Evolutionary conservation across 2,888 invertebrate species (phyloP), one percentile per base, ranked within the genome.

Genomic region (Harpalus rubripes): DNA sequence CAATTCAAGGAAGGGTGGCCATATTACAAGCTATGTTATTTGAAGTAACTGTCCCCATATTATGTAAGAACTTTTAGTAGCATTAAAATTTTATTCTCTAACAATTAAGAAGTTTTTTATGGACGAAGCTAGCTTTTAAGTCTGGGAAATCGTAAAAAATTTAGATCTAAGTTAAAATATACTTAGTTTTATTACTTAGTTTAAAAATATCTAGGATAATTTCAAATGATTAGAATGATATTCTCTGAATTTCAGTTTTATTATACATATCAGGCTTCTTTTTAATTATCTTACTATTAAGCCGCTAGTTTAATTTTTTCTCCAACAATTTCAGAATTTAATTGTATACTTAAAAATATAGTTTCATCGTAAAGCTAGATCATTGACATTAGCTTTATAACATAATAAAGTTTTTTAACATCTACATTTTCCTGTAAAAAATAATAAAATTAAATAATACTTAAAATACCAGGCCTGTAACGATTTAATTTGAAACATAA

Each of bases 161-260:
- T 78, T 58, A 78, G 78, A 78, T 78, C 58, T 58, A 12, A 78
- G 26, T 56, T 78, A 78, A 78, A 78, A 78, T 58, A 78, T 78
- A 68, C 68, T 72, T 59, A 41, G 52, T 80, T 81, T 81, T 81
- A 81, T 72, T 44, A 8, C 81, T 61, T 16, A 32, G 58, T 56
- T 81, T 81, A 81, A 81, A 81, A 81, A 81, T 81, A 81, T 81
- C 81, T 81, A 65, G 81, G 58, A 81, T 72, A 81, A 81, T 68
- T 72, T 58, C 81, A 58, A 81, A 81, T 72, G 81, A 81, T 81
- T 68, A 72, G 63, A 44, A 65, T 52, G 65, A 65, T 81, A 52
- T 78, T 78, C 78, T 78, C 12, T 78, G 78, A 78, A 78, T 78
- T 78, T 58, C 7, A 78, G 32, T 58, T 78, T 78, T 78, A 78